phyloP scores from a whole-genome alignment of 2,888 invertebrate genomes.

The Tetragonula carbonaria region DNA sequence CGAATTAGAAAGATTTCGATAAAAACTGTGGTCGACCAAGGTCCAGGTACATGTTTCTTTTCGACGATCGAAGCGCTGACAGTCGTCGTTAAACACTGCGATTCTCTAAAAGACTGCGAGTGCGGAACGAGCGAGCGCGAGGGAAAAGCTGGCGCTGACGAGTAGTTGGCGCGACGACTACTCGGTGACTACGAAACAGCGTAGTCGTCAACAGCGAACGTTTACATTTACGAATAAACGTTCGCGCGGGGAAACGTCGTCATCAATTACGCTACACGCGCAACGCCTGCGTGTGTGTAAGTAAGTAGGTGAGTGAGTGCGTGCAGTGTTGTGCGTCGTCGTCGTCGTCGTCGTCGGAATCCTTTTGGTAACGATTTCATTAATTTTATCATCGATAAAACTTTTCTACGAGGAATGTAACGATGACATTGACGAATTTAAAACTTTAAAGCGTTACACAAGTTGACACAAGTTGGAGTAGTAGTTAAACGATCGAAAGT shows the following conservation, averaged over 20 bases:
- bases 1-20: not conserved
- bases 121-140: slow-evolving; percentile 2
- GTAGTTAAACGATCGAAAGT: too few species aligned
- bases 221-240: slow-evolving; percentile 18
- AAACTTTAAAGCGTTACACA: too few species aligned
- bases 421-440: too few species aligned
- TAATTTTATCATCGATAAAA: too few species aligned
- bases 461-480: too few species aligned
- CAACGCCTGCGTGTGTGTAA: not conserved
- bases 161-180: slow-evolving; percentile 46
- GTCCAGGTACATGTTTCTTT: not conserved
- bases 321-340: too few species aligned
- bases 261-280: slow-evolving; percentile 30
- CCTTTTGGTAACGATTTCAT: not conserved
- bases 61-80: not conserved
- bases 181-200: slow-evolving; percentile 55
- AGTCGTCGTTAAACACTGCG: not conserved
- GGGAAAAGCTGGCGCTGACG: slow-evolving; percentile 9
- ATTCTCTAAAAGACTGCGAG: slow-evolving; percentile 13
- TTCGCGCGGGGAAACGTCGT: slow-evolving; percentile 11
- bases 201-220: slow-evolving; percentile 9
- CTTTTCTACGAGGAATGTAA: too few species aligned
- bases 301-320: too few species aligned
- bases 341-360: too few species aligned
- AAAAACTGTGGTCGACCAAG: not conserved